These are phyloP conservation scores for Cyclopterus lumpus DNA, from an alignment of 2,797 vertebrate species.

Conservation along the genomic window DNA sequence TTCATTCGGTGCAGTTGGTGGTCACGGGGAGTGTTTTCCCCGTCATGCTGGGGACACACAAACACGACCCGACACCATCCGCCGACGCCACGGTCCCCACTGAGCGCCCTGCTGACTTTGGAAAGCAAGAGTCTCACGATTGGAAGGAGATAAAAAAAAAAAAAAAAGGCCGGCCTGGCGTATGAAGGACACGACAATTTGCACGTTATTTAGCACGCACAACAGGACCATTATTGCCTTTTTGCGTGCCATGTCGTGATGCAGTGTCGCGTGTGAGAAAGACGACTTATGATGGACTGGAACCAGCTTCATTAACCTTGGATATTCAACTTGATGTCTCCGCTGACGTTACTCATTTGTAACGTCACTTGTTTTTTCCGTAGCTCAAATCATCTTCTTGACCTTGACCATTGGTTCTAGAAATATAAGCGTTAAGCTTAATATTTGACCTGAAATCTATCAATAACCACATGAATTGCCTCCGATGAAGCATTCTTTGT, in stretches of 20 bases:
- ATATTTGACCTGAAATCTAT: neutral
- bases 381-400: too few relatives aligned
- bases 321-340: neutral
- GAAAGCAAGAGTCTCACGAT: neutral
- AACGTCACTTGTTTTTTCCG: too few relatives aligned
- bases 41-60: conserved; percentile 58
- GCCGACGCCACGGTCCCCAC: neutral
- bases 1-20: conserved; percentile 44
- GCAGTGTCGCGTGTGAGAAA: too few relatives aligned
- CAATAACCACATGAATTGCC: conserved; percentile 3
- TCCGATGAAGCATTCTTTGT: conserved; percentile 38
- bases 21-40: conserved; percentile 55
- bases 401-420: neutral
- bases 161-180: neutral
- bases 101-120: neutral
- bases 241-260: too few relatives aligned
- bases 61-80: conserved; percentile 37
- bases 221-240: neutral
- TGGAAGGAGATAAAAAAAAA: neutral
- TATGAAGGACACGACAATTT: neutral
- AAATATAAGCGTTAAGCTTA: neutral
- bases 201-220: neutral
- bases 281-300: too few relatives aligned
- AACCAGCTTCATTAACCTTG: neutral
- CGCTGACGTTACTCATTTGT: too few relatives aligned